Evolutionary conservation across 1,140 invertebrate genomes (phyloP), one percentile per base, ranked within the genome.

Genomic region (Drosophila ogumai): DNA sequence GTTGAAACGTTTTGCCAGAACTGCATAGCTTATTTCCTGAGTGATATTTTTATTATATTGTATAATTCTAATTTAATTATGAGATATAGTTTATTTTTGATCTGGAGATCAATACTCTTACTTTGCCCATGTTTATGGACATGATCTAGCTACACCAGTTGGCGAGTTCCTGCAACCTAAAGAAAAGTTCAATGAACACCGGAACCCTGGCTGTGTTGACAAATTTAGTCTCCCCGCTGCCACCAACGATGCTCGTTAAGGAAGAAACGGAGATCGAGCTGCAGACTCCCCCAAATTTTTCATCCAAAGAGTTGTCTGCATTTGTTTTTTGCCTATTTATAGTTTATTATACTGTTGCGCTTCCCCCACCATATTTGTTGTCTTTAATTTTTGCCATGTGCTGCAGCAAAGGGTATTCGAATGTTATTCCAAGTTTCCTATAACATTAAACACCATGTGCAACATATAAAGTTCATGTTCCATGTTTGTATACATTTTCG

Each of bases 261-360:
- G 28, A 49, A 40, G 22, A 57, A 40, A 28, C 36, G 44, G 34
- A 10, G 52, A 38, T 55, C 8, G 57, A 22, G 36, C 32, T 43
- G 67, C 49, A 38, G 22, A 22, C 74, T 77, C 63, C 61, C 79
- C 57, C 74, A 17, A 46, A 76, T 34, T 57, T 40, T 40, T 31
- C 41, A 38, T 41, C 58, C 28, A 8, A 22, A 36, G 32, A 61
- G 61, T 52, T 36, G 56, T 22, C 34, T 63, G 55, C 61, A 77
- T 85, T 74, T 54, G 43, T 63, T 67, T 50, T 85, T 67, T 50
- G 68, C 55, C 78, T 86, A 86, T 86, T 86, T 85, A 55, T 85
- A 72, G 66, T 49, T 58, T 32, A 49, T 32, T 72, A 56, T 49
- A 40, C 57, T 32, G 44, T 41, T 50, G 10, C n/a, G 28, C 15